Conservation (phyloP, 2,113 vertebrate species). For the Atrichornis clamosus region DNA sequence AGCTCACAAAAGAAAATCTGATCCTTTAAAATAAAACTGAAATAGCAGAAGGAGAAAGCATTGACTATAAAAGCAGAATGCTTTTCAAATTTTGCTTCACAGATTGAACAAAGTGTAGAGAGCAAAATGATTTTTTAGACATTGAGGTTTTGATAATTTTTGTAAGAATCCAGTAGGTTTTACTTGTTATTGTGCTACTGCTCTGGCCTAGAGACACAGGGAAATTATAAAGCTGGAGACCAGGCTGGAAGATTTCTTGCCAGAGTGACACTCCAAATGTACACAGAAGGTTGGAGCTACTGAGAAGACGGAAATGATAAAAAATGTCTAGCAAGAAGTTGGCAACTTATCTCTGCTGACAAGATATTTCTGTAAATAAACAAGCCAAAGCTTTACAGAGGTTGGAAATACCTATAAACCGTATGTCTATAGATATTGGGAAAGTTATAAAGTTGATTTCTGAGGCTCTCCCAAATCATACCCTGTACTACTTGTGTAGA, state of each 20-base stretch:
- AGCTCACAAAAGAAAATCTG: not conserved
- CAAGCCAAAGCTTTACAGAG: not conserved
- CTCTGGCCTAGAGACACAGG: not conserved
- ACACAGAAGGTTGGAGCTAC: not conserved
- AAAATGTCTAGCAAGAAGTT: not conserved
- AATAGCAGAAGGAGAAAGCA: not conserved
- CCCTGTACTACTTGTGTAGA: not conserved
- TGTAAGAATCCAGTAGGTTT: not conserved
- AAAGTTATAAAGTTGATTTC: not conserved
- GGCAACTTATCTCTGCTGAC: not conserved
- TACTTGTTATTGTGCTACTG: not conserved
- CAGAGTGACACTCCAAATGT: not conserved
- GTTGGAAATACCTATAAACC: not conserved
- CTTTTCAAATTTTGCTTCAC: not conserved
- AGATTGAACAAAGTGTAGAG: not conserved
- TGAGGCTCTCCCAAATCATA: not conserved
- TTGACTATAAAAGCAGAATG: not conserved
- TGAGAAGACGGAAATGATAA: not conserved
- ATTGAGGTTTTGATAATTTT: not conserved
- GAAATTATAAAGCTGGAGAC: not conserved
- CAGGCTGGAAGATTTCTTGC: not conserved
- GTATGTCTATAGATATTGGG: not conserved
- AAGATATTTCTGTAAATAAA: not conserved
- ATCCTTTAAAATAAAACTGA: not conserved
- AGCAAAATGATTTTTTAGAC: not conserved